Base-by-base conservation (phyloP, 1,140 invertebrate genomes). In the Heliconius nattereri region DNA sequence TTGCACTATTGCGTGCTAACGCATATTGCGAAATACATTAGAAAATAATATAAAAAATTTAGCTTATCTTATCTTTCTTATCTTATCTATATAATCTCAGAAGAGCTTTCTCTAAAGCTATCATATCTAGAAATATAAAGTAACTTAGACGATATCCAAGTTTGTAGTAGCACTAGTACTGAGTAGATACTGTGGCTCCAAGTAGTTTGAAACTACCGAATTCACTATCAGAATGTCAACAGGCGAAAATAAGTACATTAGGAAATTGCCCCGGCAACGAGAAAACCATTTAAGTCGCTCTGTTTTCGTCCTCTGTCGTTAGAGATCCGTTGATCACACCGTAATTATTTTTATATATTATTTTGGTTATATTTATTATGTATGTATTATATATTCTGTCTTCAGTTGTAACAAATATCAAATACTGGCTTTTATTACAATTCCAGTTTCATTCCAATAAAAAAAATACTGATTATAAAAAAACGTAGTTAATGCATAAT, bases 251-350 rank as follows among this genome's bases (percentile, higher is more conserved):
- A 86, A 89, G 87, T 81, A 87, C 85, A 84, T 87, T 84, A 87
- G 80, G 83, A 84, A 87, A 87, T 87, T 85, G 83, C 75, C 77
- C 35, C 75, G 71, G 81, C 76, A 83, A 83, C 83, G 85, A 84
- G 87, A 79, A 87, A 87, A 86, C 85, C 87, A 89, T 91, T 91
- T 89, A 89, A 90, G 88, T 87, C 88, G 75, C 78, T 83, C 78
- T 87, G 86, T 89, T 87, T 86, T 86, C 80, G 81, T 78, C 78
- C 81, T 71, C 45, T 75, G 75, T 79, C 75, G 81, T 75, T 85
- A 76, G 74, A 76, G 80, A 79, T 73, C 71, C 75, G 71, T 20
- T 52, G 7, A 2, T 88, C 54, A 88, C 85, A 89, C 86, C 84
- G 85, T 20, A 2, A 20, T 52, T 20, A 20, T 45, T 45, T 16